Evolutionary conservation across 2,113 vertebrate species (phyloP).

Genomic region (zebrafish (Danio rerio)): GRCz12tu NC_133177.1:41506501-41507000

Average conservation of each 20-base stretch:
- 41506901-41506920: conserved; percentile 46
- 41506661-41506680: conserved; percentile 32
- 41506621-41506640: conserved; percentile 22
- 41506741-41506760: conserved; percentile 75
- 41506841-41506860: conserved; percentile 51
- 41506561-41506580: conserved; percentile 15
- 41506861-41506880: conserved; percentile 59
- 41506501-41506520: conserved; percentile 50
- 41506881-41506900: conserved; percentile 44
- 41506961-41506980: conserved; percentile 74
- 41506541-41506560: conserved; percentile 46
- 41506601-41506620: conserved; percentile 58
- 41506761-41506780: conserved; percentile 60
- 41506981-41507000: conserved; percentile 80
- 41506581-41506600: conserved; percentile 50
- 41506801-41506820: conserved; percentile 54
- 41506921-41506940: conserved; percentile 78
- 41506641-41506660: neutral
- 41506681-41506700: conserved; percentile 64
- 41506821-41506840: conserved; percentile 42
- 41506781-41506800: conserved; percentile 45
- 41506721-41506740: conserved; percentile 69
- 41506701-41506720: conserved; percentile 57
- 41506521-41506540: conserved; percentile 48
- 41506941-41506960: conserved; percentile 79